Conservation (phyloP, 2,113 vertebrate species). For the Columbina picui region DNA sequence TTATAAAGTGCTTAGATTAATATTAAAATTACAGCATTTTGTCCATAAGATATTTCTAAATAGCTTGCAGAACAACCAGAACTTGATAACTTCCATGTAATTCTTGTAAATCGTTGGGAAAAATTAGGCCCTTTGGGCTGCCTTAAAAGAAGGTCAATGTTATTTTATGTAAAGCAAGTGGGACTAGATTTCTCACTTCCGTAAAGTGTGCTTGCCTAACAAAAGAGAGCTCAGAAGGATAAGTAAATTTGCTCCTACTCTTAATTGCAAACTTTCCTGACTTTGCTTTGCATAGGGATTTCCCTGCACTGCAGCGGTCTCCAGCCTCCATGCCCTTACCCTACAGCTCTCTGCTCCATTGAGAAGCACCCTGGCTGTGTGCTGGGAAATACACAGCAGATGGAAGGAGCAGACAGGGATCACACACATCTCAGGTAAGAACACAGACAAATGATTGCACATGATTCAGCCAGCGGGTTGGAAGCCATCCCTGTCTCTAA, state of each 20-base stretch:
- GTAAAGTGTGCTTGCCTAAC: not conserved
- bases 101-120: not conserved
- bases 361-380: fast-evolving
- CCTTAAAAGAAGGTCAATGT: not conserved
- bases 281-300: not conserved
- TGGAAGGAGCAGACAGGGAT: not conserved
- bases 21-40: not conserved
- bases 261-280: not conserved
- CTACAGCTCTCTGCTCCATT: not conserved
- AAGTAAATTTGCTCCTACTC: not conserved
- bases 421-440: not conserved
- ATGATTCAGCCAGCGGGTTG: not conserved
- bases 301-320: not conserved
- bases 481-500: not conserved
- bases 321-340: not conserved
- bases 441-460: not conserved
- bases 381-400: not conserved
- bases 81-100: fast-evolving
- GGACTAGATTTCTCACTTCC: not conserved
- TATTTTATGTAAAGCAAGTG: not conserved
- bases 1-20: not conserved
- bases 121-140: not conserved
- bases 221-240: not conserved
- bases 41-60: not conserved
- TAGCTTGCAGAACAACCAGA: not conserved